Evolutionary conservation across 2,888 invertebrate genomes (phyloP).

Genomic region (Ariolimax columbianus): DNA sequence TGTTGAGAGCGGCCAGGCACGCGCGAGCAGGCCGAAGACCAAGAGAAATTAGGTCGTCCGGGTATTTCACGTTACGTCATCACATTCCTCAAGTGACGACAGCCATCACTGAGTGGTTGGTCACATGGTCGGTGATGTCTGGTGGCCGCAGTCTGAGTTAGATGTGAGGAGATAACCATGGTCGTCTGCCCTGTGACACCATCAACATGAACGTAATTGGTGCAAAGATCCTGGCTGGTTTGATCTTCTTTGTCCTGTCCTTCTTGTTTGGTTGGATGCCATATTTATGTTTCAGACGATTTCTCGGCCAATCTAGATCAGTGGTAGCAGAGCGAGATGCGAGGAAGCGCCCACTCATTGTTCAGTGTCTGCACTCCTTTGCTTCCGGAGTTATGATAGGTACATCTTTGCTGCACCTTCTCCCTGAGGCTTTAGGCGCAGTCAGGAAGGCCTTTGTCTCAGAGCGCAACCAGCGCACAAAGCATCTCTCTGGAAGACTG

Average conservation of each 20-base stretch:
- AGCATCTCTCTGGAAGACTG: neutral
- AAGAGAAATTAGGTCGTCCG: no score
- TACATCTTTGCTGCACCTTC: conserved; percentile 48
- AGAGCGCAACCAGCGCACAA: neutral
- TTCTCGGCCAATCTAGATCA: neutral
- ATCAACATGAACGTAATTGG: conserved; percentile 44
- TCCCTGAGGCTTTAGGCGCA: conserved; percentile 42
- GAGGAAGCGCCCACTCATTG: neutral
- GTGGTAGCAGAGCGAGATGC: no score
- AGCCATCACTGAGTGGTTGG: no score
- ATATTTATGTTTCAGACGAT: conserved; percentile 29
- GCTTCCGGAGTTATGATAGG: conserved; percentile 51
- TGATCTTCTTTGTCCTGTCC: conserved; percentile 42
- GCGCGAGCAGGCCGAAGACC: no score
- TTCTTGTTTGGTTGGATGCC: conserved; percentile 47
- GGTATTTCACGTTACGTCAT: no score
- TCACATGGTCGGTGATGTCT: no score
- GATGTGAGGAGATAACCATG: no score
- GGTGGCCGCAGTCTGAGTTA: no score
- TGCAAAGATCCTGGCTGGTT: conserved; percentile 45
- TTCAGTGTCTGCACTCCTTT: conserved; percentile 38
- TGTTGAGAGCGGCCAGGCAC: no score
- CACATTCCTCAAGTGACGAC: no score
- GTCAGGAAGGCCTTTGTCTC: conserved; percentile 15
- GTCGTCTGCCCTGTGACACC: neutral